Evolutionary conservation across 2,797 vertebrate genomes (phyloP).

Genomic region (Melanotaenia pygmaea): DNA sequence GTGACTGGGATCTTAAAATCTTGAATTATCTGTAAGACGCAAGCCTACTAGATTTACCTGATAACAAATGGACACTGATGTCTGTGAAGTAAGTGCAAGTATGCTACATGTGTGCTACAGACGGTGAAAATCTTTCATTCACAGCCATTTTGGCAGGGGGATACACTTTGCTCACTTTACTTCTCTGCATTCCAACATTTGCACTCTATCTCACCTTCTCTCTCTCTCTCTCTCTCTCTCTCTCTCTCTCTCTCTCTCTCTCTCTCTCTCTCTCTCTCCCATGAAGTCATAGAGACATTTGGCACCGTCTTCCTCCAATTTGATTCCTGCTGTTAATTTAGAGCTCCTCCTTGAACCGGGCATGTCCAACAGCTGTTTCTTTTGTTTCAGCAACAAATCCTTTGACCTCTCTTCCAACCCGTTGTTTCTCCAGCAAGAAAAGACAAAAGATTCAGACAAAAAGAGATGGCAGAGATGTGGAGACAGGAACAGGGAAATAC

Average conservation of each 20-base stretch:
- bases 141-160: constrained; percentile 26
- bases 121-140: constrained; percentile 39
- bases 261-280: constrained; percentile 9
- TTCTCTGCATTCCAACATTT: constrained; percentile 43
- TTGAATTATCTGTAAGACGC: constrained; percentile 43
- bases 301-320: constrained; percentile 50
- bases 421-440: constrained; percentile 23
- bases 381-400: constrained; percentile 48
- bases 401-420: constrained; percentile 46
- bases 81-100: constrained; percentile 1
- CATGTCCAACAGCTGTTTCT: constrained; percentile 41
- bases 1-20: not conserved
- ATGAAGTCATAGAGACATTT: constrained; percentile 14
- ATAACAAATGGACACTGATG: constrained; percentile 39
- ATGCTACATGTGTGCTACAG: constrained; percentile 4
- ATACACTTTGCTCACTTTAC: constrained; percentile 47
- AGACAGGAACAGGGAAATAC: not conserved
- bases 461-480: constrained; percentile 3
- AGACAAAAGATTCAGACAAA: constrained; percentile 16
- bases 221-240: constrained; percentile 10
- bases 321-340: constrained; percentile 35
- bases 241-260: constrained; percentile 14
- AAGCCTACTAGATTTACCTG: constrained; percentile 32
- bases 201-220: constrained; percentile 3
- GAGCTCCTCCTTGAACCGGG: constrained; percentile 35